These are phyloP conservation scores for Aspiorhynchus laticeps DNA, from an alignment of 2,113 vertebrate species.

Conservation along the genomic window DNA sequence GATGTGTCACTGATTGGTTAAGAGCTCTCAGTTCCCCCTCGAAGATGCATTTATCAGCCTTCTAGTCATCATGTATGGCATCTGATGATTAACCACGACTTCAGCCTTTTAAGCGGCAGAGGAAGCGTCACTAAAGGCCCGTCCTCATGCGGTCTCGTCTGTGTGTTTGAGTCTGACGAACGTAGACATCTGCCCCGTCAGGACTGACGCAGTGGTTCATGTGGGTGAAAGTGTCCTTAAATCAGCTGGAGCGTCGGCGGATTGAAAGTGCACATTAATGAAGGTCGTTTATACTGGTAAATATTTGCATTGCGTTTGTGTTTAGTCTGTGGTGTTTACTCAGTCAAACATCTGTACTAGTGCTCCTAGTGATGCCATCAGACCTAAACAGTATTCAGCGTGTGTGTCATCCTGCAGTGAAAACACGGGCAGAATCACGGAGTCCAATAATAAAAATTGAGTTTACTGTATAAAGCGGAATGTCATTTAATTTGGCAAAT, in stretches of 20 bases:
- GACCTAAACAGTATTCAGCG: not conserved
- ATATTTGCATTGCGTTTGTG: not conserved
- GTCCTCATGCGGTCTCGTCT: not conserved
- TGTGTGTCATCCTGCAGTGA: not conserved
- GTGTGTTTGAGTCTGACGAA: slow-evolving; percentile 37
- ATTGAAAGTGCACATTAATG: not conserved
- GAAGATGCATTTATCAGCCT: slow-evolving; percentile 18
- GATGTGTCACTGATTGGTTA: slow-evolving; percentile 34
- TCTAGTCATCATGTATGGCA: slow-evolving; percentile 25
- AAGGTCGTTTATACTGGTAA: not conserved
- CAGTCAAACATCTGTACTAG: not conserved
- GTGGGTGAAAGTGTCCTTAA: slow-evolving; percentile 12
- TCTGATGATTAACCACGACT: slow-evolving; percentile 47
- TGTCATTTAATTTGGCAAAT: not conserved
- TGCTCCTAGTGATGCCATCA: not conserved
- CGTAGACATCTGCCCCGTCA: slow-evolving; percentile 15
- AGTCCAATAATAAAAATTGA: not conserved
- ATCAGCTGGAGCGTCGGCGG: not conserved
- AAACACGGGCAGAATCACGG: not conserved
- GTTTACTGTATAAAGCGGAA: not conserved
- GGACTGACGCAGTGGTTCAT: slow-evolving; percentile 20
- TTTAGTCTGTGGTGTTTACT: not conserved
- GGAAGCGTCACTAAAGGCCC: slow-evolving; percentile 11
- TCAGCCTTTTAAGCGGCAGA: slow-evolving; percentile 29
- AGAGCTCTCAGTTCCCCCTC: slow-evolving; percentile 35